Percentiles rank a stretch among this genome's conserved stretches.
These are phyloP conservation scores for Lagocephalus sceleratus DNA, from an alignment of 2,797 vertebrate species.

Conservation along the genomic window DNA sequence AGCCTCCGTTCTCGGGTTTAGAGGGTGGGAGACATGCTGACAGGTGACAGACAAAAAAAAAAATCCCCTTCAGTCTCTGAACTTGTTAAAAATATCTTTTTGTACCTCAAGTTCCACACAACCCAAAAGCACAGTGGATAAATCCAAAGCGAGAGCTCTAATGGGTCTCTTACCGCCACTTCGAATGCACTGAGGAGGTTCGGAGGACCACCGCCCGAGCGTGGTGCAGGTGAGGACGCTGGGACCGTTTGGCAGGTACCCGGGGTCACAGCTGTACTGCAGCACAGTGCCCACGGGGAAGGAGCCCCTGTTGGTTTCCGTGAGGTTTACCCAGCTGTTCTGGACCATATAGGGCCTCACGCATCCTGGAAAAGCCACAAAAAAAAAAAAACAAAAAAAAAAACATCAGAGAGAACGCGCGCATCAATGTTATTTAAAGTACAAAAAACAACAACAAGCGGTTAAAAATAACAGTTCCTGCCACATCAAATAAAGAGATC, in stretches of 20 bases:
- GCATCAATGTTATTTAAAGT: no score
- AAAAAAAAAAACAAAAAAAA: neutral
- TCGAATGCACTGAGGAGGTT: constrained; percentile 73
- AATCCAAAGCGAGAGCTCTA: neutral
- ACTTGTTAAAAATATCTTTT: neutral
- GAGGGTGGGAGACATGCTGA: constrained; percentile 87
- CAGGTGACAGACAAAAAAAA: constrained; percentile 6
- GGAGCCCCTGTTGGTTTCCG: constrained; percentile 74
- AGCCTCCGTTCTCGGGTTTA: constrained; percentile 90
- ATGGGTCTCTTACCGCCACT: constrained; percentile 64
- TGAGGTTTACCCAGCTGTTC: constrained; percentile 80
- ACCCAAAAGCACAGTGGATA: neutral
- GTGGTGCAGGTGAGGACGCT: constrained; percentile 72
- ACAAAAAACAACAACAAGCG: no score
- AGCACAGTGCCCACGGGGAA: constrained; percentile 76
- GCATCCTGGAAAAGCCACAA: constrained; percentile 60
- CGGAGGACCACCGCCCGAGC: constrained; percentile 72
- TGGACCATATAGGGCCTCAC: constrained; percentile 75
- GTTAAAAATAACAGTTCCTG: no score
- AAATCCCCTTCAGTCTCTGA: neutral
- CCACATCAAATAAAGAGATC: no score
- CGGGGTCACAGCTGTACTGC: constrained; percentile 78
- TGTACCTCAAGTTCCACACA: neutral
- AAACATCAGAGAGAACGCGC: neutral
- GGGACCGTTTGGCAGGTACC: constrained; percentile 75